phyloP scores from a whole-genome alignment of 2,113 vertebrate species.

The Seriola rivoliana region DNA sequence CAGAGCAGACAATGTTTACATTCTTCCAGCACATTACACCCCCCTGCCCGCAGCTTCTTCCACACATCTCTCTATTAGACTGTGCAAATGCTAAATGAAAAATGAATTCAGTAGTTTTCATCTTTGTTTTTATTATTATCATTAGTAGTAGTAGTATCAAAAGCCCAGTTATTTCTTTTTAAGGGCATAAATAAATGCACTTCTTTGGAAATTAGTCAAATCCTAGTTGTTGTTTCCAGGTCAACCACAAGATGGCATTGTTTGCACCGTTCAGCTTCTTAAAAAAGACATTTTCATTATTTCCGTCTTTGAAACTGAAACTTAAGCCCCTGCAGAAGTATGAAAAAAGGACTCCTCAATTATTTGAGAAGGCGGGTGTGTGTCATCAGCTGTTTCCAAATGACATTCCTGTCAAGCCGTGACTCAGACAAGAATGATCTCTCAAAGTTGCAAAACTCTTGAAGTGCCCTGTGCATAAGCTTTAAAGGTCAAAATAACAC shows the following conservation, averaged over 20 bases:
- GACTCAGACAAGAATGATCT: conserved; percentile 46
- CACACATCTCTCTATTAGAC: not conserved
- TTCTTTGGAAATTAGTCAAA: not conserved
- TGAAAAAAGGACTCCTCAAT: not conserved
- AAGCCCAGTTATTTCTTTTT: not conserved
- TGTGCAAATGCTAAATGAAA: not conserved
- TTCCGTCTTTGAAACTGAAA: conserved; percentile 8
- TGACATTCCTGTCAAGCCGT: conserved; percentile 22
- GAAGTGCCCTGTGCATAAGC: not conserved
- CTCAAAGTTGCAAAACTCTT: conserved; percentile 32
- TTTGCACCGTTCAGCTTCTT: not conserved
- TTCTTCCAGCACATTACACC: conserved; percentile 52
- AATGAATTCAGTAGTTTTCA: not conserved
- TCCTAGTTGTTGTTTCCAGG: conserved; percentile 19
- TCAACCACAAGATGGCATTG: conserved; percentile 71
- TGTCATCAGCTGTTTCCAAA: conserved; percentile 11
- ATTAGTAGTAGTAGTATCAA: not conserved
- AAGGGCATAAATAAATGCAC: not conserved
- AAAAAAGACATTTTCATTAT: not conserved
- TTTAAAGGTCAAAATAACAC: conserved; percentile 5
- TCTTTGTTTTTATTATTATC: not conserved
- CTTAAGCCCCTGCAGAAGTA: not conserved
- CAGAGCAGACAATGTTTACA: conserved; percentile 74
- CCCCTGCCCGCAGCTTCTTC: conserved; percentile 1
- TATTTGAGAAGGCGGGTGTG: not conserved